Percentiles rank a stretch among this genome's conserved stretches.
Evolutionary conservation across 2,113 vertebrate species (phyloP).

Genomic region (Aegotheles bennettii): DNA sequence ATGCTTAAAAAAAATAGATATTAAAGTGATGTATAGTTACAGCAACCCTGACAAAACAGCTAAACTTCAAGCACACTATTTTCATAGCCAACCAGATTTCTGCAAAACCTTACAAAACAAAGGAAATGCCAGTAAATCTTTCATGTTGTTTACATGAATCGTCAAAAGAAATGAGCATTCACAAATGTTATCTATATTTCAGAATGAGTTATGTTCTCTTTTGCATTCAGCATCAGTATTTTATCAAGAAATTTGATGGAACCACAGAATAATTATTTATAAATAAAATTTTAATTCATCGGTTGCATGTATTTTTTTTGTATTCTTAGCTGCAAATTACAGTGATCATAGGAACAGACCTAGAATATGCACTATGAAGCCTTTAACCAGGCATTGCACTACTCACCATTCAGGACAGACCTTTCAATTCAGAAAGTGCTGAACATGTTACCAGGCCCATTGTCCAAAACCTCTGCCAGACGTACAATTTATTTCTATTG

Average conservation of each 20-base stretch:
- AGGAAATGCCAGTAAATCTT: neutral
- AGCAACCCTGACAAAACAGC: neutral
- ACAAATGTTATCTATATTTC: neutral
- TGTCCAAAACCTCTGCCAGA: constrained; percentile 63
- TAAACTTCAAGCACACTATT: neutral
- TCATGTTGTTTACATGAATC: neutral
- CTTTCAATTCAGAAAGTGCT: constrained; percentile 69
- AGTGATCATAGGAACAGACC: neutral
- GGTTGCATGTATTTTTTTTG: neutral
- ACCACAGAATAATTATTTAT: neutral
- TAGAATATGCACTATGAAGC: neutral
- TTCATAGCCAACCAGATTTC: neutral
- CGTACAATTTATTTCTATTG: constrained; percentile 62
- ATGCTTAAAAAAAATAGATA: neutral
- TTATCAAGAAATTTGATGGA: neutral
- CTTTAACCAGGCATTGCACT: constrained; percentile 39
- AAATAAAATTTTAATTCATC: neutral
- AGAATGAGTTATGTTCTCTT: neutral
- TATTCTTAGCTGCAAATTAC: neutral
- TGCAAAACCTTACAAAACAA: neutral
- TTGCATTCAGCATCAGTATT: neutral
- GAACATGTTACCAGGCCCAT: constrained; percentile 47
- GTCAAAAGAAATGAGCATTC: neutral
- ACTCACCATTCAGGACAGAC: constrained; percentile 69
- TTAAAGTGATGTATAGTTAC: neutral